Evolutionary conservation across 1,140 invertebrate species (phyloP).

Genomic region (Maconellicoccus hirsutus): DNA sequence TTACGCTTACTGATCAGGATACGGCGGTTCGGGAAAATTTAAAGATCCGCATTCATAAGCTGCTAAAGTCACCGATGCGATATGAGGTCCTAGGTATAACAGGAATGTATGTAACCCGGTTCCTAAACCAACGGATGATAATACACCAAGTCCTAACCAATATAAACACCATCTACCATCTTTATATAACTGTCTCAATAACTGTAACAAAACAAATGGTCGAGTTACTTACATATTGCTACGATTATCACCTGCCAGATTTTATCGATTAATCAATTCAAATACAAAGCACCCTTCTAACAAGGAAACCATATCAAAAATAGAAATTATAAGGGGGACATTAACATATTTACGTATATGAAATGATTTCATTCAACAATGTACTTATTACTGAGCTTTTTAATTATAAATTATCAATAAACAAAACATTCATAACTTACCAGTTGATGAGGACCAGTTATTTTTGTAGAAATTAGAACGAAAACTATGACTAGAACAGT

Average conservation of each 20-base stretch:
- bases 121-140: conserved; percentile 94
- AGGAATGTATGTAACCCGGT: conserved; percentile 98
- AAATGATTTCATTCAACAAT: no score
- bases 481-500: conserved; percentile 12
- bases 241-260: background rate
- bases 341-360: no score
- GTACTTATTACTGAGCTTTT: no score
- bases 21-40: conserved; percentile 86
- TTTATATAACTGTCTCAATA: background rate
- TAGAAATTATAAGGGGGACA: no score
- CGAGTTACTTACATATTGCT: background rate
- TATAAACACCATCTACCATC: conserved; percentile 61
- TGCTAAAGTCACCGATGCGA: conserved; percentile 90
- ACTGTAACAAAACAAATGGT: background rate
- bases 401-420: no score
- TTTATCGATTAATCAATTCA: no score
- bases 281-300: no score
- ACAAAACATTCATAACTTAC: background rate
- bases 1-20: conserved; percentile 64
- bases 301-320: no score
- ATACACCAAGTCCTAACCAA: conserved; percentile 89
- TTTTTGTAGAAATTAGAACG: background rate
- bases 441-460: background rate
- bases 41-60: conserved; percentile 92
- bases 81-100: conserved; percentile 86